Evolutionary conservation across 2,888 invertebrate species (phyloP), one percentile per base, ranked within the genome.

Genomic region (Leptopterna dolabrata): DNA sequence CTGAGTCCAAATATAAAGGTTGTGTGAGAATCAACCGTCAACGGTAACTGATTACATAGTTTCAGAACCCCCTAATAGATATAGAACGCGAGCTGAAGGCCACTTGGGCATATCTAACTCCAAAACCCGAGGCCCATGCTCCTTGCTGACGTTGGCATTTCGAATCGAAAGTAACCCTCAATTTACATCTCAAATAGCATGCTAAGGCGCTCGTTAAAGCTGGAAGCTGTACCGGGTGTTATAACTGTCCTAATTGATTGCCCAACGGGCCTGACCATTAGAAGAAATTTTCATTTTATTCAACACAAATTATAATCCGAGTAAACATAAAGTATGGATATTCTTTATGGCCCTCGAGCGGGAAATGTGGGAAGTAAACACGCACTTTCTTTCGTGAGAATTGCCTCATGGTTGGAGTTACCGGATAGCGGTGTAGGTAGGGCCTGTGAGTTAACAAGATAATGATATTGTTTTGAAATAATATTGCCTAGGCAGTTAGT

Each of bases 141-240:
- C 24, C 63, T 36, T 76, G n/a, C 41, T 43, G 41, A 36, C 45
- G 78, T 78, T 78, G 47, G 78, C 78, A 78, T 78, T 43, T 16
- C 27, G 78, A 24, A 78, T 43, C 78, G 78, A 43, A 47, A 78
- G 47, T 78, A n/a, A 13, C 78, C 78, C 4, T 24, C 78, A 78
- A 78, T 78, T 78, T 78, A 78, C 78, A 78, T 78, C 78, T 78
- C 47, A 78, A 78, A 47, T 47, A 78, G 78, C 45, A 78, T 78
- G 47, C 45, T 45, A 78, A 43, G 47, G 43, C 45, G 45, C 78
- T 78, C 45, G 78, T 78, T 78, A 78, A 27, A 24, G 78, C 3
- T 78, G 78, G 45, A 78, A 78, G 78, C 78, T 78, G 78, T 43
- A 45, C 27, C 47, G 19, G 73, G 73, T 63, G 63, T 63, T 63